Conservation (phyloP, 2,797 vertebrate genomes). For the Limosa lapponica region DNA sequence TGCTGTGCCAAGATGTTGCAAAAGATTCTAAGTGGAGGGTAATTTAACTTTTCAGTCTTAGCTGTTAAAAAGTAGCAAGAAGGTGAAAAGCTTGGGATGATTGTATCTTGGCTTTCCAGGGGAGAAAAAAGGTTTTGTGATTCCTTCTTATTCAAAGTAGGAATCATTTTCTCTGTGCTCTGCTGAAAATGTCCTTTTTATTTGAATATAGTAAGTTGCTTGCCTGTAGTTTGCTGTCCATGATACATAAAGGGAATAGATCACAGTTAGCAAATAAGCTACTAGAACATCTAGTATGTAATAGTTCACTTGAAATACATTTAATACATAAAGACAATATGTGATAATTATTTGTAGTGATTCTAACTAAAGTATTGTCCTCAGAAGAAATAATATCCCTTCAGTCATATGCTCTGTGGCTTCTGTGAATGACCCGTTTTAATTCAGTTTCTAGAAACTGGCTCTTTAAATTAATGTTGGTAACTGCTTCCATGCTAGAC, state of each 20-base stretch:
- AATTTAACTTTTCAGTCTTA: conserved; percentile 38
- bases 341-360: conserved; percentile 69
- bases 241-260: conserved; percentile 41
- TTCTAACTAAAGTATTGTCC: conserved; percentile 81
- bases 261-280: conserved; percentile 53
- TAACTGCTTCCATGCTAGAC: conserved; percentile 78
- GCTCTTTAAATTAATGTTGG: conserved; percentile 81
- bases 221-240: conserved; percentile 51
- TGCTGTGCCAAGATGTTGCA: conserved; percentile 48
- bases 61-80: background rate
- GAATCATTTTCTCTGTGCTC: background rate
- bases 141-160: background rate
- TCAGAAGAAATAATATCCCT: conserved; percentile 81
- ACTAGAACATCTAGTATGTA: conserved; percentile 22
- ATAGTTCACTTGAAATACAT: conserved; percentile 56
- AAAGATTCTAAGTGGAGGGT: conserved; percentile 36
- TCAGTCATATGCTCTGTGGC: conserved; percentile 83
- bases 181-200: background rate
- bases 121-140: background rate
- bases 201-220: conserved; percentile 24
- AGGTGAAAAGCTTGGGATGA: background rate
- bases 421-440: conserved; percentile 82
- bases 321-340: conserved; percentile 49
- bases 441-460: conserved; percentile 79
- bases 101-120: background rate